phyloP scores from a whole-genome alignment of 1,140 invertebrate species.

The Meloidogyne exigua region DNA sequence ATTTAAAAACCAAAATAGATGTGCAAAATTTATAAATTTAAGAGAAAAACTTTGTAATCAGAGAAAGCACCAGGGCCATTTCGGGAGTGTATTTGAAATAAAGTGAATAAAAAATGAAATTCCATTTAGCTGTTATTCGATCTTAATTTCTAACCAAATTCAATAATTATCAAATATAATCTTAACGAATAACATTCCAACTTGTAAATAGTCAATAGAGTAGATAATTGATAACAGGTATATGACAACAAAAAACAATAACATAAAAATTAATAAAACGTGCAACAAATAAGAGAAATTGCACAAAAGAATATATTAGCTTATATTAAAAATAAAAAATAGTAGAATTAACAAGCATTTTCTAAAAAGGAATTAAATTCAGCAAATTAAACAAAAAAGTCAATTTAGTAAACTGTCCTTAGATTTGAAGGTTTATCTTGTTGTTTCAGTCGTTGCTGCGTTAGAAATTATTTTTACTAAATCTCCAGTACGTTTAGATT shows the following conservation, averaged over 20 bases:
- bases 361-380: background rate
- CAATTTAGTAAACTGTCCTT: background rate
- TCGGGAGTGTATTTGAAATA: background rate
- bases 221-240: background rate
- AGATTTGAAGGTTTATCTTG: background rate
- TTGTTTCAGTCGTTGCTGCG: slow-evolving; percentile 5
- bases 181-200: too few species aligned
- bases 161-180: too few species aligned
- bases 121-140: background rate
- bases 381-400: background rate
- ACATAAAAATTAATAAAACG: background rate
- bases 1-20: too few species aligned
- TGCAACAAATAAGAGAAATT: background rate
- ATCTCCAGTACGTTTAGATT: slow-evolving; percentile 47
- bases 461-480: slow-evolving; percentile 44
- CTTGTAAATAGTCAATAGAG: background rate
- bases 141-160: too few species aligned
- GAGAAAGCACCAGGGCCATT: background rate
- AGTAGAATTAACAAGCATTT: background rate
- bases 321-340: too few species aligned
- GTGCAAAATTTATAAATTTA: background rate
- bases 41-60: background rate
- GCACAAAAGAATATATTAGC: background rate
- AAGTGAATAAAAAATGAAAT: background rate
- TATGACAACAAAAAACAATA: background rate